Evolutionary conservation across 2,888 invertebrate genomes (phyloP), one percentile per base, ranked within the genome.

Genomic region (Protodeltote pygarga): DNA sequence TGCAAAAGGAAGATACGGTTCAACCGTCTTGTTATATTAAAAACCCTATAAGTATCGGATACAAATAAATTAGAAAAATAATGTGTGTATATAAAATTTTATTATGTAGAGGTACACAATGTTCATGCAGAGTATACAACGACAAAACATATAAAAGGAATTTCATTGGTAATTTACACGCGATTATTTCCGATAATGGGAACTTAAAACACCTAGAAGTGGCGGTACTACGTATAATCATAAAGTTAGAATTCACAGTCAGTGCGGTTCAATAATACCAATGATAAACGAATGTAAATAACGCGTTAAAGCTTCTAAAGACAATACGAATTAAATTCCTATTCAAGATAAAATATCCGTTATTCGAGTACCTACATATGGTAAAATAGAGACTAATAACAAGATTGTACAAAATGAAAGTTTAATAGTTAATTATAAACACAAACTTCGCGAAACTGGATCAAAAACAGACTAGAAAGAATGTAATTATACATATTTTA

Each of bases 121-220:
- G 25, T 17, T 27, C 19, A 29, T 24, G 28, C 14, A 9, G 24
- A 15, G 21, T 48, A 50, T 27, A 25, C 40, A 54, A 20, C 16
- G 21, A 5, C 25, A 21, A 25, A 47, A 37, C 38, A 53, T 51
- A 48, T 50, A 52, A 60, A 64, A 38, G 44, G 47, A 27, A 41
- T 47, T 59, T 47, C 44, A 55, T 33, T 45, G 38, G 37, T 42
- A 49, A 51, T 64, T 64, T 45, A 49, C 49, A 57, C 65, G 64
- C 47, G 46, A 55, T 28, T 40, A 42, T 55, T 59, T 41, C 39
- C 33, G 45, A 50, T 53, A 53, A 60, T 57, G 37, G 34, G 17
- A 39, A 45, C 25, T 25, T 57, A 60, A 57, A 45, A 47, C 21
- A 27, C 5, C n/a, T n/a, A n/a, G 13, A 15, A 13, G 10, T 27